Conservation (phyloP, 2,113 vertebrate genomes). For the Otus sunia region DNA sequence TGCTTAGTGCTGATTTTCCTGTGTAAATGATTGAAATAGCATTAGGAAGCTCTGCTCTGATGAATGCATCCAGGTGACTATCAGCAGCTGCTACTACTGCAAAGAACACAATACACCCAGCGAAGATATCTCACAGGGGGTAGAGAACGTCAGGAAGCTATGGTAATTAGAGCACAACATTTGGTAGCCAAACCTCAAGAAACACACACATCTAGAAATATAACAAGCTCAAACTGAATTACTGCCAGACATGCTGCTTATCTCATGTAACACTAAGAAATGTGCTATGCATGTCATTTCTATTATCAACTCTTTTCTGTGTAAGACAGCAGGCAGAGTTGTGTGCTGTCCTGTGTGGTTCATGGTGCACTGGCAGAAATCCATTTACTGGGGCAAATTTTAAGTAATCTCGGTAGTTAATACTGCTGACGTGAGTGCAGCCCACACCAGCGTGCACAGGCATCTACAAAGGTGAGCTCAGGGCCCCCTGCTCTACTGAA, state of each 20-base stretch:
- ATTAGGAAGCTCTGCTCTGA: neutral
- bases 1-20: neutral
- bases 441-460: fast-evolving
- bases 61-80: neutral
- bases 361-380: neutral
- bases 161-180: neutral
- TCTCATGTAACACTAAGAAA: neutral
- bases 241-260: neutral
- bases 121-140: neutral
- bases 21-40: neutral
- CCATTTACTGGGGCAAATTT: neutral
- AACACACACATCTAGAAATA: neutral
- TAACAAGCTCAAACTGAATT: neutral
- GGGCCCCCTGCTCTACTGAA: too few relatives aligned
- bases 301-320: neutral
- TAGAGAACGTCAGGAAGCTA: neutral
- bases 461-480: neutral
- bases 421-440: fast-evolving
- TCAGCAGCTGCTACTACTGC: neutral
- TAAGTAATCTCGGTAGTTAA: fast-evolving
- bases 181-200: slow-evolving; percentile 6
- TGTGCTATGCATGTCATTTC: neutral
- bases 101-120: neutral
- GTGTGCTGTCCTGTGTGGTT: neutral
- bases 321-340: neutral